Evolutionary conservation across 2,797 vertebrate species (phyloP), one percentile per base, ranked within the genome.

Genomic region (Pogonophryne albipinna): DNA sequence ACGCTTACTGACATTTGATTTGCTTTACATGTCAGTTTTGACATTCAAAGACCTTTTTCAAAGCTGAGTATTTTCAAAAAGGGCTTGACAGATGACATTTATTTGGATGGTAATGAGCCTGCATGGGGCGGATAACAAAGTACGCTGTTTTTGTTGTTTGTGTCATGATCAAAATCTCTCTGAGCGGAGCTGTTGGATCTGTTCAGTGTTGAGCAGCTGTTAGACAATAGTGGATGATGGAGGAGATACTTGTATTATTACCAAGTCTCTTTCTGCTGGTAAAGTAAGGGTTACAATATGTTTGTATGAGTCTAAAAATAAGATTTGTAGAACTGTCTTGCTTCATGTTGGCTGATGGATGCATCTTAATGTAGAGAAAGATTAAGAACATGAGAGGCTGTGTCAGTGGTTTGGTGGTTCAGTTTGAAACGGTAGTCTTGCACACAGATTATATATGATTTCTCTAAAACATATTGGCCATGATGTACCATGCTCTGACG

Each of bases 1-100:
- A 74, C 2, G 55, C 78, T 75, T 20, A 3, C 70, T 89, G 90
- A 84, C 89, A 88, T 93, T 88, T 90, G 66, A 85, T 76, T 66
- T 56, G 84, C 79, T 82, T 87, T 85, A 84, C 81, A 83, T 87
- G 88, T 91, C 87, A 76, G 34, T 75, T 78, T 56, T 88, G 90
- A 91, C 85, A 90, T 92, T 91, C 81, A 88, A 55, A 84, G 80
- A 63, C 84, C 86, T 82, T 91, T 87, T 85, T 66, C 78, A 49
- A 61, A 69, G 66, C 34, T 64, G 56, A 75, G 68, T 76, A 11
- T 85, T 82, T 83, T 85, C 71, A 72, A 71, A 86, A 63, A 51
- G 63, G 53, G 63, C 61, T 68, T 74, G 78, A 80, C 85, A 58
- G 79, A 50, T 86, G 85, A 87, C 88, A 89, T 92, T 92, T 89